Evolutionary conservation across 2,113 vertebrate genomes (phyloP).

Genomic region (Scortum barcoo): DNA sequence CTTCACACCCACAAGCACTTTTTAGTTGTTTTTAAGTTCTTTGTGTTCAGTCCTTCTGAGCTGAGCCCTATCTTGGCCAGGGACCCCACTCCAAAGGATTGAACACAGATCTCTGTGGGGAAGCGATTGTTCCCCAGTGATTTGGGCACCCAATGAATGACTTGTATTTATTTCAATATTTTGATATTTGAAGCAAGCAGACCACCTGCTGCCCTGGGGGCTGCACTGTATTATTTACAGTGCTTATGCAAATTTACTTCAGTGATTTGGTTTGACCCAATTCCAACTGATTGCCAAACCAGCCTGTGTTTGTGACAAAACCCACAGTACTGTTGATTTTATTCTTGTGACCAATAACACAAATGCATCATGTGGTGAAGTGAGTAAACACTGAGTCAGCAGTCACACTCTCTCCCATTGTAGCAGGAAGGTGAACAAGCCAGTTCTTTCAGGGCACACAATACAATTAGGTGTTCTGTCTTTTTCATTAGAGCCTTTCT

Average conservation of each 20-base stretch:
- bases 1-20: background rate
- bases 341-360: background rate
- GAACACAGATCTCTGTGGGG: background rate
- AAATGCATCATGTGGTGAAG: background rate
- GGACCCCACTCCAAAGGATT: background rate
- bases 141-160: background rate
- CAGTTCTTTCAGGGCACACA: background rate
- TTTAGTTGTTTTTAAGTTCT: background rate
- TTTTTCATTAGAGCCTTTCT: background rate
- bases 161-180: constrained; percentile 3
- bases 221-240: constrained; percentile 8
- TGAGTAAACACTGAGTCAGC: background rate
- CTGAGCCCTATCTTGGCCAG: background rate
- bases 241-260: constrained; percentile 16
- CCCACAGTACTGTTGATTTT: constrained; percentile 11
- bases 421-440: background rate
- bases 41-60: too few relatives aligned
- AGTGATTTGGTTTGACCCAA: constrained; percentile 1
- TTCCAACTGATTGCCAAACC: background rate
- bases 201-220: background rate
- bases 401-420: background rate
- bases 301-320: background rate
- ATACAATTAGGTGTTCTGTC: background rate
- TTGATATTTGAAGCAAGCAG: background rate
- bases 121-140: background rate